A percentile compares a stretch with the other conserved stretches of the same genome.
phyloP scores from a whole-genome alignment of 2,113 vertebrate species.

The Sander vitreus region DNA sequence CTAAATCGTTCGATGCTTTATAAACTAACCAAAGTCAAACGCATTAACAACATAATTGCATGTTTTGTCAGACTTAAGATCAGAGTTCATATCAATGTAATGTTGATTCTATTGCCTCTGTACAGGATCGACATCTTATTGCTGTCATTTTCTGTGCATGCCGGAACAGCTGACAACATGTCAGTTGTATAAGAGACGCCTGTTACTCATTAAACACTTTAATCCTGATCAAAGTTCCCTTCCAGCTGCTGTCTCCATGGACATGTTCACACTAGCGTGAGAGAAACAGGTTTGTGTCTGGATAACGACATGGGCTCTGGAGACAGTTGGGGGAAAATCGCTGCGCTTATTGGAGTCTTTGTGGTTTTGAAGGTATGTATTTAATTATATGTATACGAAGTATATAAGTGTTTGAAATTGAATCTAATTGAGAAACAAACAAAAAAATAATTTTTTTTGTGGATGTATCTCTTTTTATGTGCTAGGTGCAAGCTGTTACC shows the following conservation, averaged over 20 bases:
- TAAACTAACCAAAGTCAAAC: not conserved
- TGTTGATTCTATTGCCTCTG: not conserved
- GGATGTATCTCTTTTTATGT: constrained; percentile 10
- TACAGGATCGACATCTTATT: constrained; percentile 8
- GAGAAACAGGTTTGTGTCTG: constrained; percentile 1
- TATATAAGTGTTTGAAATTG: not conserved
- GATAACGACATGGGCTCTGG: constrained; percentile 55
- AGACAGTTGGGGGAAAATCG: constrained; percentile 22
- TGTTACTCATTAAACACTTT: constrained; percentile 55
- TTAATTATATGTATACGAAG: not conserved
- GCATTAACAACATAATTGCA: not conserved
- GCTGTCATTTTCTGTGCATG: not conserved
- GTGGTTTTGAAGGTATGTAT: constrained; percentile 65
- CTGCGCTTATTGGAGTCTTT: constrained; percentile 52
- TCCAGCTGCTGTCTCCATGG: constrained; percentile 35
- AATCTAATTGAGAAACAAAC: not conserved
- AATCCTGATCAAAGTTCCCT: constrained; percentile 74
- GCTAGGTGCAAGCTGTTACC: constrained; percentile 71
- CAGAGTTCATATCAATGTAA: not conserved
- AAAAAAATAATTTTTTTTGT: not conserved
- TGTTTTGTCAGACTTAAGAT: not conserved
- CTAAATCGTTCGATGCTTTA: too few relatives aligned
- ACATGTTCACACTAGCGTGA: constrained; percentile 5
- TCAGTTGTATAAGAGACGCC: not conserved
- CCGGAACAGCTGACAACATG: not conserved